A percentile compares a stretch with the other conserved stretches of the same genome.
Conservation (phyloP, 2,797 vertebrate species). For the Neosilurus mollespiculum region DNA sequence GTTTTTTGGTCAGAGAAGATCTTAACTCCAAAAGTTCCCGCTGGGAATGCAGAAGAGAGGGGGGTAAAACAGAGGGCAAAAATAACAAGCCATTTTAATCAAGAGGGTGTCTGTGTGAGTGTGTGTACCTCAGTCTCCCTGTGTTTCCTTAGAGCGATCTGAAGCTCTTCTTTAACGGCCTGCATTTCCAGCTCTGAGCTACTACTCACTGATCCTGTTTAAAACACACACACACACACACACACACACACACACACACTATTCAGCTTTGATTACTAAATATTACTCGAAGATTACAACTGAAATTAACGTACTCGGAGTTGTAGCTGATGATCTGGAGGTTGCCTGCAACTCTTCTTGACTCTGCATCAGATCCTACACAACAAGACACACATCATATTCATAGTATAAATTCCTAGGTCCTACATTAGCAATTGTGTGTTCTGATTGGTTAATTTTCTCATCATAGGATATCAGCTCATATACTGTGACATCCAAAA, state of each 20-base stretch:
- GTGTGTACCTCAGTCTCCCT: neutral
- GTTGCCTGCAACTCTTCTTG: conserved; percentile 50
- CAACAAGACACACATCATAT: neutral
- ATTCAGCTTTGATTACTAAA: neutral
- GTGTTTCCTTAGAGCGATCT: conserved; percentile 79
- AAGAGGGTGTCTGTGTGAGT: neutral
- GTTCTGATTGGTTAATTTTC: too few species aligned
- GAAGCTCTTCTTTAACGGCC: conserved; percentile 84
- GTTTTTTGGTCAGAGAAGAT: conserved; percentile 66
- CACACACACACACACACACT: neutral
- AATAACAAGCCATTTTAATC: neutral
- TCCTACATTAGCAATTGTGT: too few species aligned
- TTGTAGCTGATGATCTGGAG: conserved; percentile 26
- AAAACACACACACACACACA: neutral
- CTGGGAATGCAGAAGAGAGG: conserved; percentile 61
- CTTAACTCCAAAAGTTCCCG: conserved; percentile 82
- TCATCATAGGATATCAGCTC: too few species aligned
- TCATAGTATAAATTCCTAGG: too few species aligned
- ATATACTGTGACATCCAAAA: too few species aligned
- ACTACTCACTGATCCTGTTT: conserved; percentile 67
- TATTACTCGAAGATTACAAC: neutral
- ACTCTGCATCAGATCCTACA: conserved; percentile 54
- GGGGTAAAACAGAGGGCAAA: neutral
- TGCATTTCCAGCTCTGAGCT: conserved; percentile 71
- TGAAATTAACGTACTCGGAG: conserved; percentile 37